These are phyloP conservation scores for Salvator merianae DNA, from an alignment of 2,113 vertebrate species.

Conservation along the genomic window DNA sequence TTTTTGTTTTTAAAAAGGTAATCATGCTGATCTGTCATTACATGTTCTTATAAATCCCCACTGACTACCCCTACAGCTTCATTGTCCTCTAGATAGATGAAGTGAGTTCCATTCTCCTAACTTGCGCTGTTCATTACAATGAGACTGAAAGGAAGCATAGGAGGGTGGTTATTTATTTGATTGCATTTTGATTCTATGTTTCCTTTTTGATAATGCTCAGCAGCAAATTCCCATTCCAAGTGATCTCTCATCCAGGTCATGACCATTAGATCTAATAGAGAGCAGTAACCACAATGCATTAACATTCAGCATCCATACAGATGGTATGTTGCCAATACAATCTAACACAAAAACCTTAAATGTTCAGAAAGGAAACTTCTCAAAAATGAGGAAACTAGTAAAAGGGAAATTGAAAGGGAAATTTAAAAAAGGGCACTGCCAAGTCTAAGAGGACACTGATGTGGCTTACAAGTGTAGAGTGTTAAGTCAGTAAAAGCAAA, in stretches of 20 bases:
- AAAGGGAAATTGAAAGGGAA: background rate
- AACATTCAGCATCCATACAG: no score
- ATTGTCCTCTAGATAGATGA: conserved; percentile 47
- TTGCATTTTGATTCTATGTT: background rate
- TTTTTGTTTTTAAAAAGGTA: conserved; percentile 56
- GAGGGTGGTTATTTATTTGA: conserved; percentile 25
- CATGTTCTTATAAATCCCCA: conserved; percentile 36
- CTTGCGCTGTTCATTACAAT: conserved; percentile 28
- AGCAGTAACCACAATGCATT: no score
- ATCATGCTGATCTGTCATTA: conserved; percentile 44
- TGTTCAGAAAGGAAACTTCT: no score
- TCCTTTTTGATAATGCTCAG: no score
- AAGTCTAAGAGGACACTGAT: background rate
- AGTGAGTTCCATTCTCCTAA: conserved; percentile 21
- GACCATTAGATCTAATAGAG: background rate
- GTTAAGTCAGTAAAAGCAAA: no score
- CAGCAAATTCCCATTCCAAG: no score
- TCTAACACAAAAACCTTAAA: no score
- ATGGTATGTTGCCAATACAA: no score
- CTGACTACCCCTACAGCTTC: conserved; percentile 46
- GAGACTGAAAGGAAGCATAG: conserved; percentile 39
- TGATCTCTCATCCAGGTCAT: no score
- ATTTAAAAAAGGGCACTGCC: background rate
- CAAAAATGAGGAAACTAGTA: background rate
- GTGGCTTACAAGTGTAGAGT: no score